Evolutionary conservation across 2,113 vertebrate genomes (phyloP).

Genomic region (Neofelis nebulosa): DNA sequence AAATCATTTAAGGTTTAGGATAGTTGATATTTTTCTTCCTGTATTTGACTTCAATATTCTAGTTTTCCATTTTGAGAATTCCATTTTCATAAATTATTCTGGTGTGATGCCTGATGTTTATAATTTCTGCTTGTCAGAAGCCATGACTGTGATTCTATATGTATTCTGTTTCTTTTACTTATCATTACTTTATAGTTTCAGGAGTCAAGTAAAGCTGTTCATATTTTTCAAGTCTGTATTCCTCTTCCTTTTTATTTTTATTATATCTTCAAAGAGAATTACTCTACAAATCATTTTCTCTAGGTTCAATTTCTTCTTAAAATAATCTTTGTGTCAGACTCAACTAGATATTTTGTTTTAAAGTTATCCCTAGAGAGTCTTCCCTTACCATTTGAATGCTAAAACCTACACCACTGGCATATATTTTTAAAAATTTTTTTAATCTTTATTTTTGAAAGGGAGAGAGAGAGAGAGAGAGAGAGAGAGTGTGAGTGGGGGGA

Average conservation of each 20-base stretch:
- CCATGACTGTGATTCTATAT: background rate
- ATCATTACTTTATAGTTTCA: background rate
- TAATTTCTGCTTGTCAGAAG: conserved; percentile 32
- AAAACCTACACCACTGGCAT: background rate
- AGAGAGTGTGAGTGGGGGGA: too few relatives aligned
- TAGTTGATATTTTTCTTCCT: background rate
- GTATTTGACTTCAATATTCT: background rate
- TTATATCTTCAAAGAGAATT: background rate
- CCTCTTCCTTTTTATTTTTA: background rate
- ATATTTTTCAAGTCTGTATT: background rate
- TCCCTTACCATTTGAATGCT: background rate
- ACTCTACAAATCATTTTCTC: background rate
- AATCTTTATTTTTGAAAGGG: too few relatives aligned
- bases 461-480: too few relatives aligned
- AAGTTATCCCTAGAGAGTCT: background rate
- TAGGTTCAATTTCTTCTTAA: background rate
- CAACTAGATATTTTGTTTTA: background rate
- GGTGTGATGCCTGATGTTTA: background rate
- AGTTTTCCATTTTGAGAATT: background rate
- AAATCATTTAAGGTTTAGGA: background rate
- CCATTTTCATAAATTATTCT: background rate
- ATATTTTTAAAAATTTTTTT: background rate
- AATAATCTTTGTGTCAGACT: background rate
- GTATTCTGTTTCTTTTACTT: background rate
- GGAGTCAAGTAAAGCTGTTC: background rate